These are phyloP conservation scores for Phallusia fumigata DNA, from an alignment of 23 tunicate genomes.

Conservation along the genomic window DNA sequence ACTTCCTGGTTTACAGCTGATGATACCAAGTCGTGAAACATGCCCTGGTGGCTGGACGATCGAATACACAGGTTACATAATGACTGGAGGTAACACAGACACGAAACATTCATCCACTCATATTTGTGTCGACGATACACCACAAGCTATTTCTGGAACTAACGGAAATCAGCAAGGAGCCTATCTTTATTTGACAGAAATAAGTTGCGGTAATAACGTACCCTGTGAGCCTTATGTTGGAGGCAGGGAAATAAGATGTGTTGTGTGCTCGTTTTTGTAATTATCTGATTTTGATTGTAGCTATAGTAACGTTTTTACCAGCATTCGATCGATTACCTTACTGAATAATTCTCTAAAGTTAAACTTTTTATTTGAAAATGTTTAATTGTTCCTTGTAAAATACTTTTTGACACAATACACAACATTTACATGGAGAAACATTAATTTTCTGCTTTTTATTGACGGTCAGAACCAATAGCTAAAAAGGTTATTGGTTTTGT, in stretches of 20 bases:
- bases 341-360: no score
- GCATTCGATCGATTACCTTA: no score
- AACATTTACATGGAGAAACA: no score
- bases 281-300: no score
- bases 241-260: conserved; percentile 39
- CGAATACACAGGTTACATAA: conserved; percentile 50
- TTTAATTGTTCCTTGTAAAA: no score
- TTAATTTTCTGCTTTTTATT: no score
- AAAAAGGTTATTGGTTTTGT: no score
- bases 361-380: no score
- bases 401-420: no score
- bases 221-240: conserved; percentile 43
- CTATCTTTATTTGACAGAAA: conserved; percentile 29
- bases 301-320: no score
- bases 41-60: conserved; percentile 41
- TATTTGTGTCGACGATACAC: conserved; percentile 43
- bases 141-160: conserved; percentile 49
- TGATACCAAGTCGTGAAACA: conserved; percentile 31
- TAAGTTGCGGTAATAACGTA: conserved; percentile 20
- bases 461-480: no score
- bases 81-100: conserved; percentile 43
- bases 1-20: no score
- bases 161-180: conserved; percentile 34
- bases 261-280: conserved; percentile 28
- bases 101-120: conserved; percentile 22